Conservation (phyloP, 2,888 invertebrate species). For the Teleiodes luculella region DNA sequence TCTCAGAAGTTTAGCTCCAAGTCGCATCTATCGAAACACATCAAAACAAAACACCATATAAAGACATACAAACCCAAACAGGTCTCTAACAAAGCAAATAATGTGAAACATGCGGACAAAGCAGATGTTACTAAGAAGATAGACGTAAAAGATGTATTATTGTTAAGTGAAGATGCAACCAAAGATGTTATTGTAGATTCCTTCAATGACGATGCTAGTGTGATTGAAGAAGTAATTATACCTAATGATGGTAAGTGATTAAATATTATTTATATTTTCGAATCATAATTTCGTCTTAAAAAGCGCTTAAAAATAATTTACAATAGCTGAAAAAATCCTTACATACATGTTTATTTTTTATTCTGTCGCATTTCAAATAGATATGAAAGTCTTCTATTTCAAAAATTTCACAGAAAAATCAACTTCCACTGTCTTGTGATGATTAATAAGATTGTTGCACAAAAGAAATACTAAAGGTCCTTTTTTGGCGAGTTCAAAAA, state of each 20-base stretch:
- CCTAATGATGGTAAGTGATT: neutral
- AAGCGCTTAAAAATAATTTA: no score
- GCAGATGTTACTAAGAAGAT: neutral
- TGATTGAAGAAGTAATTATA: neutral
- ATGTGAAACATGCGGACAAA: neutral
- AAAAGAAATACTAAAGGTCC: no score
- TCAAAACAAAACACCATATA: conserved; percentile 44
- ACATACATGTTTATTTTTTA: no score
- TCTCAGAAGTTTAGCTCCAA: conserved; percentile 51
- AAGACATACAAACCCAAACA: conserved; percentile 27
- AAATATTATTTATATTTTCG: no score
- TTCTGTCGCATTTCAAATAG: no score
- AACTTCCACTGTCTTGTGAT: no score
- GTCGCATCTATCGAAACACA: conserved; percentile 51
- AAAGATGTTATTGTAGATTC: conserved; percentile 3
- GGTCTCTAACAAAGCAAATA: neutral
- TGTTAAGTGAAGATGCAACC: neutral
- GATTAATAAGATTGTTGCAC: no score
- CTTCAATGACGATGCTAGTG: neutral
- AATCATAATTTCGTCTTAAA: no score
- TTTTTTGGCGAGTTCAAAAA: no score
- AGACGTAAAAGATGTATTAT: neutral
- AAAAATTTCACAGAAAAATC: no score
- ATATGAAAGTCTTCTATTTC: no score
- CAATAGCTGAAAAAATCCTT: no score